Conservation (phyloP, 2,888 invertebrate species). For the Diabrotica balteata region DNA sequence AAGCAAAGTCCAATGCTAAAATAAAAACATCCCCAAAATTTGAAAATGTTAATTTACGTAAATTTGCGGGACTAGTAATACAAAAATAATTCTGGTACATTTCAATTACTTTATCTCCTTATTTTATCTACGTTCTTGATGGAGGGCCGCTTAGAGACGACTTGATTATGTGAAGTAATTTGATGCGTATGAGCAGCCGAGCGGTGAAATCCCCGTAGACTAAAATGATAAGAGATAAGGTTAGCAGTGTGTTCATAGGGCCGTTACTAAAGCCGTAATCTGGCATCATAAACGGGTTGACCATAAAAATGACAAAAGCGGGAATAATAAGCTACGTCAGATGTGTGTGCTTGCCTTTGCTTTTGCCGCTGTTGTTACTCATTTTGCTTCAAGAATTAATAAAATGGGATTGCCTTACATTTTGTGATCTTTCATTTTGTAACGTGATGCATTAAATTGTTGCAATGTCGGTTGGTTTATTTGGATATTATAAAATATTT, state of each 20-base stretch:
- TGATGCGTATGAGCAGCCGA: conserved; percentile 42
- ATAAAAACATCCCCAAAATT: no score
- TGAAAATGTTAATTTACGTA: no score
- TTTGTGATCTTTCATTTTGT: conserved; percentile 18
- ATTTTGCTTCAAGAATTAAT: conserved; percentile 21
- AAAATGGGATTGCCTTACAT: conserved; percentile 21
- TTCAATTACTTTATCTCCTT: neutral
- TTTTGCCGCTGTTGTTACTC: neutral
- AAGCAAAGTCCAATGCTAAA: no score
- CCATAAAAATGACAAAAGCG: conserved; percentile 57
- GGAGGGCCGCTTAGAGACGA: conserved; percentile 19
- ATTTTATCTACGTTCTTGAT: conserved; percentile 2
- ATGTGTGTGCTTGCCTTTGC: conserved; percentile 19
- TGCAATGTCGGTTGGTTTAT: neutral
- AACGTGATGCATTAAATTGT: conserved; percentile 20
- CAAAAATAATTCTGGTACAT: no score
- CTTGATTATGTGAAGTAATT: conserved; percentile 39
- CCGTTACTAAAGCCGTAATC: conserved; percentile 57
- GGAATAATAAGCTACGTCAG: conserved; percentile 22
- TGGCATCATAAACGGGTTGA: conserved; percentile 57
- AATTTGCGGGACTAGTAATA: no score
- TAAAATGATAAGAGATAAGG: conserved; percentile 53
- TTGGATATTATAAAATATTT: no score
- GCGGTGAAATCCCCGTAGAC: conserved; percentile 49
- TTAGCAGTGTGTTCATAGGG: conserved; percentile 53